A percentile compares a stretch with the other conserved stretches of the same genome.
These are phyloP conservation scores for Mycteria americana DNA, from an alignment of 2,797 vertebrate species.

Conservation along the genomic window DNA sequence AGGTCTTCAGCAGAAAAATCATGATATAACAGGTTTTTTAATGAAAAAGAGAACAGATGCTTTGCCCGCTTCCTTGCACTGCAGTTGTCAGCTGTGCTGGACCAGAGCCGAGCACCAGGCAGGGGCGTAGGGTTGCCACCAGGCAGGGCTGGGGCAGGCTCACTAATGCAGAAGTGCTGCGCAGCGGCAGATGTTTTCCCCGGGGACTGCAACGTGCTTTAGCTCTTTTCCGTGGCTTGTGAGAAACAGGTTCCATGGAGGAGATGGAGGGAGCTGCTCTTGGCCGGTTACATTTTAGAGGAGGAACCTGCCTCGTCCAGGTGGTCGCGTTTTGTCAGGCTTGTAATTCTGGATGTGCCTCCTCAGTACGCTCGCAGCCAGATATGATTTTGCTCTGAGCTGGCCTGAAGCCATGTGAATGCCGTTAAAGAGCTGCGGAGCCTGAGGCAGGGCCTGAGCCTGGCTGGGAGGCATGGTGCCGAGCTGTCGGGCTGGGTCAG, in stretches of 20 bases:
- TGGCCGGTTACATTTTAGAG: not conserved
- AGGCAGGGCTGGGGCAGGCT: not conserved
- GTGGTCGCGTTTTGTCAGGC: not conserved
- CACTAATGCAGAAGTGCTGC: not conserved
- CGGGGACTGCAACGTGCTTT: not conserved
- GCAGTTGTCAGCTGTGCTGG: not conserved
- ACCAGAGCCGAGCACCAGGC: accelerated
- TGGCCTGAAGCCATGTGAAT: not conserved
- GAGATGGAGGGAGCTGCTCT: not conserved
- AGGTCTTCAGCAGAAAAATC: not conserved
- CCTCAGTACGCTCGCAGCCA: not conserved
- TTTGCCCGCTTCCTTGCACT: not conserved
- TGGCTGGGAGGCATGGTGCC: not conserved
- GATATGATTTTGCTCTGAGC: not conserved
- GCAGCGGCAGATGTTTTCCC: not conserved
- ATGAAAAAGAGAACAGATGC: not conserved
- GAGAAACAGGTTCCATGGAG: not conserved
- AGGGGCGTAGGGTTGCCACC: accelerated
- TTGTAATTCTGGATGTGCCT: not conserved
- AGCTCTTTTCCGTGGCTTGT: not conserved
- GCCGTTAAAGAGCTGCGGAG: not conserved
- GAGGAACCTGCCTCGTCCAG: not conserved
- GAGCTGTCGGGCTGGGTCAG: not conserved
- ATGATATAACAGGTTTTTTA: not conserved
- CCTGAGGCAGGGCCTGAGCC: not conserved